Percentiles rank a stretch among this genome's conserved stretches.
phyloP scores from a whole-genome alignment of 2,888 invertebrate genomes.

The Synergus gifuensis region DNA sequence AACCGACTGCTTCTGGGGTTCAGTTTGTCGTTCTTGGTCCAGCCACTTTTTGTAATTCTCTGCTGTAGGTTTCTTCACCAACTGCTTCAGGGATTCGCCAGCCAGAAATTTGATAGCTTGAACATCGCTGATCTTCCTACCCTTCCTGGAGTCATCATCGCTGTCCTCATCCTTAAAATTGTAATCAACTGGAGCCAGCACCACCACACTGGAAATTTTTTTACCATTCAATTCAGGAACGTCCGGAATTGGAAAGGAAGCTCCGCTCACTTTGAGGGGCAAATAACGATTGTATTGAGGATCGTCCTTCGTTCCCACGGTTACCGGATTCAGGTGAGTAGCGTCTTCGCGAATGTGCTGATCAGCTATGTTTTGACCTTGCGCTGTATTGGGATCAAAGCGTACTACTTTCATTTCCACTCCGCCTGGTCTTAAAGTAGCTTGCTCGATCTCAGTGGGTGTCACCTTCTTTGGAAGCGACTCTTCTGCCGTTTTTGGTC shows the following conservation, averaged over 20 bases:
- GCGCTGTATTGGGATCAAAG: slow-evolving; percentile 87
- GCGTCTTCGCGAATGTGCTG: slow-evolving; percentile 86
- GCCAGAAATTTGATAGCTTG: slow-evolving; percentile 87
- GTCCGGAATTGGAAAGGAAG: slow-evolving; percentile 91
- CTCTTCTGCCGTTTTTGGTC: slow-evolving; percentile 61
- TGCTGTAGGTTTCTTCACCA: slow-evolving; percentile 86
- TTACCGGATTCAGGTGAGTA: slow-evolving; percentile 86
- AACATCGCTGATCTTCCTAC: slow-evolving; percentile 81
- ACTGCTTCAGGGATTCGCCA: slow-evolving; percentile 86
- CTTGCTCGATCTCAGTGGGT: slow-evolving; percentile 72
- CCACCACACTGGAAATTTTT: slow-evolving; percentile 91
- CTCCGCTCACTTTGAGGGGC: slow-evolving; percentile 90
- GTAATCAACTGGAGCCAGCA: slow-evolving; percentile 90
- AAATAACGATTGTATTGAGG: slow-evolving; percentile 90
- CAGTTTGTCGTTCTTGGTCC: slow-evolving; percentile 86
- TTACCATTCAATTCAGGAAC: slow-evolving; percentile 86
- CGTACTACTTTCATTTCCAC: slow-evolving; percentile 92
- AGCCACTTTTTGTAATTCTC: slow-evolving; percentile 91
- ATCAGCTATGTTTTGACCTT: slow-evolving; percentile 85
- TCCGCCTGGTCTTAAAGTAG: slow-evolving; percentile 79
- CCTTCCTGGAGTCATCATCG: slow-evolving; percentile 66
- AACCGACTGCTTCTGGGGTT: slow-evolving; percentile 88
- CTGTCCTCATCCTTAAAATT: slow-evolving; percentile 79
- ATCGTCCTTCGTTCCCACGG: slow-evolving; percentile 79
- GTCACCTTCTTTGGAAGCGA: slow-evolving; percentile 58